A percentile compares a stretch with the other conserved stretches of the same genome.
These are phyloP conservation scores for Cyrtonyx montezumae DNA, from an alignment of 2,113 vertebrate genomes.

Conservation along the genomic window DNA sequence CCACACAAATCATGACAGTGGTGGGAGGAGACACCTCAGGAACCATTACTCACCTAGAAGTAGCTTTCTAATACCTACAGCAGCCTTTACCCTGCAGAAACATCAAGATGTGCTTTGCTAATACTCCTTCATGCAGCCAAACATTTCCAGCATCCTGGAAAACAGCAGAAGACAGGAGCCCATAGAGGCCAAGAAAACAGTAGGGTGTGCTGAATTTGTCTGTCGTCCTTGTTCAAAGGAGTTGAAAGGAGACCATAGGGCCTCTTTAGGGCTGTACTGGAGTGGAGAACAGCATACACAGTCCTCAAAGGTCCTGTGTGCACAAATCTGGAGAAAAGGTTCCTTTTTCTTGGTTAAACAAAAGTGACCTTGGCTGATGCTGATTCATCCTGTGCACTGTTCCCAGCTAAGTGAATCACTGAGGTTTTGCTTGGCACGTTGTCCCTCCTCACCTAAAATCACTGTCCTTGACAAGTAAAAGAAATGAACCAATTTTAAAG, in stretches of 20 bases:
- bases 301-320: not conserved
- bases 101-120: slow-evolving; percentile 9
- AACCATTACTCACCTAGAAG: slow-evolving; percentile 38
- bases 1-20: not conserved
- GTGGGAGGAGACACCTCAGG: slow-evolving; percentile 29
- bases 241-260: not conserved
- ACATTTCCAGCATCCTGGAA: slow-evolving; percentile 25
- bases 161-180: not conserved
- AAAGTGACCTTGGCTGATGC: slow-evolving; percentile 57
- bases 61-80: slow-evolving; percentile 2
- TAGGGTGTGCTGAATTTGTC: not conserved
- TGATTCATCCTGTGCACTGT: slow-evolving; percentile 54
- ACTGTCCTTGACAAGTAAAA: slow-evolving; percentile 58
- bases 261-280: not conserved
- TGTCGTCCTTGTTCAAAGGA: not conserved
- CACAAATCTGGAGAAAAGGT: not conserved
- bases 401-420: slow-evolving; percentile 43
- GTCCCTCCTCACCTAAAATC: slow-evolving; percentile 20
- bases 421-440: slow-evolving; percentile 50
- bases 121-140: slow-evolving; percentile 49
- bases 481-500: slow-evolving; percentile 60
- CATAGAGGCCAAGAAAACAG: not conserved
- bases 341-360: slow-evolving; percentile 21
- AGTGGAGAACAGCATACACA: not conserved
- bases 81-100: slow-evolving; percentile 7